These are phyloP conservation scores for Mormyrus hasselquistii DNA, from an alignment of 2,797 vertebrate genomes.

Conservation along the genomic window DNA sequence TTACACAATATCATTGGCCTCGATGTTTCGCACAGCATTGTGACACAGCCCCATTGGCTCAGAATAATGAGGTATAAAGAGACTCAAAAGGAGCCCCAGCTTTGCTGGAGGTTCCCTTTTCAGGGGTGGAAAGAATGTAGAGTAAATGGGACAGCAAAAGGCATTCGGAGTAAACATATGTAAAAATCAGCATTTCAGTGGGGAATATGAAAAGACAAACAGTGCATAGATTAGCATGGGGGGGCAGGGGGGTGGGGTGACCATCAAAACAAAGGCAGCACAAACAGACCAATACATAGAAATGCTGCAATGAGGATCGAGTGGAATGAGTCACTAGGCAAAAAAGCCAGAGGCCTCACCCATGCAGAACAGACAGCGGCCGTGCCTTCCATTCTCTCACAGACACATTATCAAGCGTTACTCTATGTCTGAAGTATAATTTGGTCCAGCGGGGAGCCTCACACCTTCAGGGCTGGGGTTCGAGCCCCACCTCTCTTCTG, in stretches of 20 bases:
- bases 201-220: neutral
- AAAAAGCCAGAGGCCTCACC: neutral
- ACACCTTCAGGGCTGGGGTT: neutral
- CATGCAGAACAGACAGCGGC: neutral
- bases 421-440: neutral
- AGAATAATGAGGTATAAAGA: neutral
- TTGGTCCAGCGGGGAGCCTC: neutral
- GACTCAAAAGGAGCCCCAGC: neutral
- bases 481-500: neutral
- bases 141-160: neutral
- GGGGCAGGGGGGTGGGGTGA: neutral
- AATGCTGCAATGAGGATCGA: neutral
- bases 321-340: neutral
- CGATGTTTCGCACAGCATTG: neutral
- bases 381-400: neutral
- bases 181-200: neutral
- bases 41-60: neutral
- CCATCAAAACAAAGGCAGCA: neutral
- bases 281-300: slow-evolving; percentile 1
- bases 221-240: neutral
- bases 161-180: neutral
- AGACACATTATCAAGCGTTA: neutral
- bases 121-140: neutral
- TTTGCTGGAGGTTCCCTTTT: neutral
- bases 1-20: neutral